Base-by-base conservation (phyloP, 2,797 vertebrate genomes). In the Melanotaenia pygmaea region DNA sequence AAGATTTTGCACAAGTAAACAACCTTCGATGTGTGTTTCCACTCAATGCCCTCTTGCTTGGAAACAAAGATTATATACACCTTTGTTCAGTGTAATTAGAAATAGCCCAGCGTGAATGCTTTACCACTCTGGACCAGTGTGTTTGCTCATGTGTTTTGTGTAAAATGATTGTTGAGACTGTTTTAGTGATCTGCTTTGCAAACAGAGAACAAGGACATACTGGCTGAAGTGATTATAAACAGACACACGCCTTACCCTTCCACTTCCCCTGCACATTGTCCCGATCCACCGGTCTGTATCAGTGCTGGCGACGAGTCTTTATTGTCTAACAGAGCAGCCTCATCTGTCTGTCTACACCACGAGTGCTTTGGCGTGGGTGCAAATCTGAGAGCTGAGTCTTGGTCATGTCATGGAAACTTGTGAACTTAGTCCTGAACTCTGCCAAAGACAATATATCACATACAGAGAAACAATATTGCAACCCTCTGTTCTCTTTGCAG, bases 321-420 rank as follows among this genome's bases (percentile, higher is more conserved):
- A 72, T 74, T 69, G 59, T 73, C 70, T 75, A 32, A 73, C 67
- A 72, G 57, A 67, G 50, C 62, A 51, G 74, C 79, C 53, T 78
- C 75, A 69, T 86, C 61, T 74, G 70, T 90, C 85, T 74, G 71
- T 82, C 81, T 79, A 34, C 83, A 64, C 66, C 74, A 26, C 6
- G 60, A 82, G 74, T 77, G 80, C 72, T 80, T 84, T 77, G 81
- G 79, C 81, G 57, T 10, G n/a, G 62, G 58, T 81, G 67, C 62
- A 67, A 26, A 71, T 63, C 83, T 34, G 69, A 65, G 79, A 86
- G 74, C 73, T 3, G 72, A 70, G 70, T 61, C 79, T 35, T 2
- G 60, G 69, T 66, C 74, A 24, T 87, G 81, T 91, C 90, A 90
- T 77, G 89, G 88, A 92, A 92, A 92, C 65, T 81, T 38, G 28